Evolutionary conservation across 2,113 vertebrate genomes (phyloP).

Genomic region (Aleadryas rufinucha): DNA sequence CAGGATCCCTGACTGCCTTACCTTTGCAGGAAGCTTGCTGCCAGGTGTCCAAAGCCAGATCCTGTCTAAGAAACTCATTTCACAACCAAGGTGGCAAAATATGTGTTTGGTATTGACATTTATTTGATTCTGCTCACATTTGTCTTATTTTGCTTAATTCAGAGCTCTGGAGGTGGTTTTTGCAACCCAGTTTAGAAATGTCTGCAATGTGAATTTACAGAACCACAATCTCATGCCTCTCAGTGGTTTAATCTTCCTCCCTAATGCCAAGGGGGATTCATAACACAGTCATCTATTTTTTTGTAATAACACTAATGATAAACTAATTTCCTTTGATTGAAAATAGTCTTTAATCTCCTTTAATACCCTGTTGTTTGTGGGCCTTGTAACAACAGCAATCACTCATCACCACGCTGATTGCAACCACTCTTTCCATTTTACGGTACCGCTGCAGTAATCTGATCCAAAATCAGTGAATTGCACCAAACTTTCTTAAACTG

Average conservation of each 20-base stretch:
- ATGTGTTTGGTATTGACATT: rapidly evolving
- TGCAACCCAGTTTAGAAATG: slow-evolving; percentile 73
- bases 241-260: slow-evolving; percentile 82
- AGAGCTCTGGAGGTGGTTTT: slow-evolving; percentile 79
- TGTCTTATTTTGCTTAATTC: neutral
- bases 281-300: neutral
- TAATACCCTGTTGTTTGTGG: neutral
- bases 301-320: neutral
- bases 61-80: neutral
- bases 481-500: neutral
- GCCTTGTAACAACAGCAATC: neutral
- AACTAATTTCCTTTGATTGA: neutral
- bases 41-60: neutral
- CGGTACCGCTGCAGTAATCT: neutral
- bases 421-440: neutral
- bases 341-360: neutral
- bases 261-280: slow-evolving; percentile 75
- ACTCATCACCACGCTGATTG: neutral
- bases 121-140: neutral
- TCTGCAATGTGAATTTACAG: slow-evolving; percentile 79
- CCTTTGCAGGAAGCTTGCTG: neutral
- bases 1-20: neutral
- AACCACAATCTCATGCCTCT: slow-evolving; percentile 85
- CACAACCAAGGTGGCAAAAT: neutral
- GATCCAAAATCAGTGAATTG: neutral